A percentile compares a stretch with the other conserved stretches of the same genome.
Conservation (phyloP, 2,888 invertebrate genomes). For the Eueremaeus valkanovi region DNA sequence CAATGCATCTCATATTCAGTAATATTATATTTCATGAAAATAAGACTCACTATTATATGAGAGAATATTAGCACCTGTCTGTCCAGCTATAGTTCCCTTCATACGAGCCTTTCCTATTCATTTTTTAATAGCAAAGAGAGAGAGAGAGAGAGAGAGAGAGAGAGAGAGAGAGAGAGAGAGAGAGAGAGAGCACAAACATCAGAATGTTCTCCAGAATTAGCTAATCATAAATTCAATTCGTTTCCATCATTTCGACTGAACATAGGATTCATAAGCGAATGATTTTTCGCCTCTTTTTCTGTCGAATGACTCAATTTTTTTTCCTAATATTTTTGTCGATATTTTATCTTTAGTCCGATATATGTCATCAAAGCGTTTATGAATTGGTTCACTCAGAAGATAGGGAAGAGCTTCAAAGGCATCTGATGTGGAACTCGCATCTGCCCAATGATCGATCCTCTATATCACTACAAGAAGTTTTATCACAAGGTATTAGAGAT, state of each 20-base stretch:
- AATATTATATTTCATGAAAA: neutral
- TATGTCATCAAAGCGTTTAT: constrained; percentile 98
- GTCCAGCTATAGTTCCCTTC: neutral
- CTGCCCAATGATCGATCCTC: constrained; percentile 67
- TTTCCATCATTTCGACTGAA: neutral
- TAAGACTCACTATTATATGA: constrained; percentile 16
- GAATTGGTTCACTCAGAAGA: constrained; percentile 99
- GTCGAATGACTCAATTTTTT: too few relatives aligned
- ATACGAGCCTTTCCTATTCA: neutral
- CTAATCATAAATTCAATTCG: constrained; percentile 11
- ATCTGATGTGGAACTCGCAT: constrained; percentile 91
- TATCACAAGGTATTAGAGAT: constrained; percentile 61
- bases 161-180: neutral
- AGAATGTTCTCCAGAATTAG: neutral
- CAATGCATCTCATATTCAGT: neutral
- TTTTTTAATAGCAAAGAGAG: neutral
- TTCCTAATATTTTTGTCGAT: constrained; percentile 13
- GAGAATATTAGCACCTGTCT: constrained; percentile 24
- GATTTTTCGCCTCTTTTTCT: neutral
- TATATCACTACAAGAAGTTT: constrained; percentile 77
- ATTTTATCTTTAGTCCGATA: constrained; percentile 75
- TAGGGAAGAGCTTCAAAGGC: constrained; percentile 90
- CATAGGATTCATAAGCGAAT: neutral
- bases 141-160: too few relatives aligned
- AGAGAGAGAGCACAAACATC: neutral